Base-by-base conservation (phyloP, 2,113 vertebrate species). In the Carassius gibelio region DNA sequence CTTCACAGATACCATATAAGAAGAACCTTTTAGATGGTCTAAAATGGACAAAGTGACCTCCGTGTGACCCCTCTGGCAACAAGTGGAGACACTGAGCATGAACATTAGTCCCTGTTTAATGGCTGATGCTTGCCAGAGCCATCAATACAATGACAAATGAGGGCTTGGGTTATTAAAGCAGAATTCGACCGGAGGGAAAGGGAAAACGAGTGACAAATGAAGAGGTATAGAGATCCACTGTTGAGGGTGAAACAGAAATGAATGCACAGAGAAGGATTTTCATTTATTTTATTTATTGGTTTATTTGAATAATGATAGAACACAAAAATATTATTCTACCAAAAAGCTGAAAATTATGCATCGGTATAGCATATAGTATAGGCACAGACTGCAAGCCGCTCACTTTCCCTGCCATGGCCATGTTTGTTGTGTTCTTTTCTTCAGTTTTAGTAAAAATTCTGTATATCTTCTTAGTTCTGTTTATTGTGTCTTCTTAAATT, bases 111-210 rank as follows among this genome's bases (percentile, higher is more conserved):
- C 13, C 48, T 61, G 55, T 83, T 55, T 62, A 69, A 52, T 83
- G 62, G 72, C 83, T 36, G 83, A 74, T 38, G 69, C 62, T 86
- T 86, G 75, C 83, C 88, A 88, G 61, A 62, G 78, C 75, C 86
- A 85, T 89, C 88, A 83, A 87, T 87, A 88, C 81, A 23, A 52
- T 88, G 89, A 90, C 81, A 80, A 86, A 91, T 89, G 89, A 84
- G 84, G 11, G 57, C 55, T 61, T 55, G 52, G 87, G 88, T 89
- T 89, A 90, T 88, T 91, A 89, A 88, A 89, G 86, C 85, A 89
- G 89, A 90, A 89, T 91, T 87, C 87, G 86, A 89, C 61, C 11
- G 42, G 79, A 74, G 83, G 52, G 52, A 30, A 1, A 10, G 38
- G 5, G 17, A 66, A 64, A 69, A 19, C 9, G 81, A 38, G 71